phyloP scores from a whole-genome alignment of 2,888 invertebrate species.

The Caenorhabditis japonica region DNA sequence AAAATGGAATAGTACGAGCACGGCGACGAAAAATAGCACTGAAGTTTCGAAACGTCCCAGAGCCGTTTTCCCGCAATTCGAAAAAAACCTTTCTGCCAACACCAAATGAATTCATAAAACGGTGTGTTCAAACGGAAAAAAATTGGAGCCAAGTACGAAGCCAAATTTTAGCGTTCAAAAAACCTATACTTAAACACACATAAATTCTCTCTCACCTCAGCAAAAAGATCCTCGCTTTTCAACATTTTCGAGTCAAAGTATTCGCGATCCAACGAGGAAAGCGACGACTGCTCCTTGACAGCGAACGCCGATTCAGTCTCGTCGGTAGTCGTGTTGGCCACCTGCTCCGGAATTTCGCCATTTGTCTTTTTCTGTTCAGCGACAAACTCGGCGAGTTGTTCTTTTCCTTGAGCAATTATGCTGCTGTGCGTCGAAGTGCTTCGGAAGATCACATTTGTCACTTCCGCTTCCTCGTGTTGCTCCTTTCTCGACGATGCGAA shows the following conservation, averaged over 20 bases:
- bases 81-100: no score
- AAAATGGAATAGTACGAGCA: no score
- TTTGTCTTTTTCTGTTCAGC: slow-evolving; percentile 33
- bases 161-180: no score
- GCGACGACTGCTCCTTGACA: slow-evolving; percentile 44
- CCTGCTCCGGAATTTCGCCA: neutral
- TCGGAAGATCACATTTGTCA: slow-evolving; percentile 45
- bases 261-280: slow-evolving; percentile 46
- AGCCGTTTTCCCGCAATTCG: no score
- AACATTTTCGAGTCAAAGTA: slow-evolving; percentile 42
- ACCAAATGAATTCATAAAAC: no score
- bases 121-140: no score
- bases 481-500: slow-evolving; percentile 18
- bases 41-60: no score
- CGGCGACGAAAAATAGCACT: no score
- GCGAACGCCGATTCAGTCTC: slow-evolving; percentile 32
- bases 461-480: slow-evolving; percentile 25
- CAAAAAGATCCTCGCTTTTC: slow-evolving; percentile 32
- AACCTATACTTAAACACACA: no score
- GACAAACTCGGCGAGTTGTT: slow-evolving; percentile 40
- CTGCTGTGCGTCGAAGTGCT: slow-evolving; percentile 43
- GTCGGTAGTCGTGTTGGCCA: slow-evolving; percentile 11
- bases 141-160: no score
- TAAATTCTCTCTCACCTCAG: slow-evolving; percentile 20
- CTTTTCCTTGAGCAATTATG: slow-evolving; percentile 34